A percentile compares a stretch with the other conserved stretches of the same genome.
Evolutionary conservation across 1,140 invertebrate genomes (phyloP).

Genomic region (Caenorhabditis briggsae): DNA sequence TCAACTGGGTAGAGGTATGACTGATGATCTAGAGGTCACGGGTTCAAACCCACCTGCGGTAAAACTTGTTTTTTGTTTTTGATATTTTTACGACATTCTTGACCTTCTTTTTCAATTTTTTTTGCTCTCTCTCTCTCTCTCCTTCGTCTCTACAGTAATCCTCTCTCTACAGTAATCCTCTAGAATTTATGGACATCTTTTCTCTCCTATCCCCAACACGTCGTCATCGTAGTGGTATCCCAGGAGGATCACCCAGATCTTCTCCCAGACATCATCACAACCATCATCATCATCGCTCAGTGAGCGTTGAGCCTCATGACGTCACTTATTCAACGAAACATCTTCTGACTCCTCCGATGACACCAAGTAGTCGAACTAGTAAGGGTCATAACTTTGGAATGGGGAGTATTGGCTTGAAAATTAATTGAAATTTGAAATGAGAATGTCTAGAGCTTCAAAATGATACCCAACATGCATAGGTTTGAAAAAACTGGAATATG

Average conservation of each 20-base stretch:
- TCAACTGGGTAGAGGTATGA: too few species aligned
- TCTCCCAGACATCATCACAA: constrained; percentile 28
- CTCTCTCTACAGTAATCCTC: constrained; percentile 18
- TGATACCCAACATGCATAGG: too few species aligned
- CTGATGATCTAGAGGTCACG: too few species aligned
- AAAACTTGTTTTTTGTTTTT: too few species aligned
- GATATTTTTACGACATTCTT: neutral
- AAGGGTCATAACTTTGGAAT: neutral
- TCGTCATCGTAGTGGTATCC: constrained; percentile 72
- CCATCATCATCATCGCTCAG: constrained; percentile 38
- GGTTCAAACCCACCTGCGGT: neutral
- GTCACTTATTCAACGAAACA: constrained; percentile 64
- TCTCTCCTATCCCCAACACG: constrained; percentile 70
- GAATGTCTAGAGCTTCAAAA: neutral
- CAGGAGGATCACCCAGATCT: constrained; percentile 64
- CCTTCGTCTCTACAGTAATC: neutral
- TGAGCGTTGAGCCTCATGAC: constrained; percentile 42
- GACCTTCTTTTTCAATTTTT: neutral
- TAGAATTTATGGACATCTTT: constrained; percentile 69
- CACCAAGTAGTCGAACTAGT: constrained; percentile 44
- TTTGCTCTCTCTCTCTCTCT: neutral
- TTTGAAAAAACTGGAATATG: too few species aligned
- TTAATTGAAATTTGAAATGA: neutral
- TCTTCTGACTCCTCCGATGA: constrained; percentile 20
- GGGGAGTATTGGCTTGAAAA: neutral